These are phyloP conservation scores for Heterodera filipjevi DNA, from an alignment of 2,888 invertebrate species.

Conservation along the genomic window DNA sequence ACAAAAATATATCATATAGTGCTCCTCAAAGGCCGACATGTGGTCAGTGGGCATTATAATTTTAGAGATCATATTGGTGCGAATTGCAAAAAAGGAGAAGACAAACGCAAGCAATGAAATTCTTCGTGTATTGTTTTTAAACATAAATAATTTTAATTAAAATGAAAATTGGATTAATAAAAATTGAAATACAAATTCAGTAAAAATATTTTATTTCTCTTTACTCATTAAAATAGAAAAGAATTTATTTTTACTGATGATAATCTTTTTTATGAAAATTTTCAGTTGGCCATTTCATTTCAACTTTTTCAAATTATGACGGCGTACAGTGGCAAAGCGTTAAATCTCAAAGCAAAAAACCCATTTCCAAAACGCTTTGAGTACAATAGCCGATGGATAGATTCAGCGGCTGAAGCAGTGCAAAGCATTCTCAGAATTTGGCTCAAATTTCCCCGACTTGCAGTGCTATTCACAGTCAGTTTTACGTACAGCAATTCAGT, in stretches of 20 bases:
- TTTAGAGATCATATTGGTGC: neutral
- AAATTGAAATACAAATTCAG: too few species aligned
- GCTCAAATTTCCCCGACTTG: neutral
- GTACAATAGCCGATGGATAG: neutral
- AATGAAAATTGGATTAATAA: neutral
- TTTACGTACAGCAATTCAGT: too few species aligned
- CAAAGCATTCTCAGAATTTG: neutral
- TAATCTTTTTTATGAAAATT: neutral
- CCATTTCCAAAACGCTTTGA: neutral
- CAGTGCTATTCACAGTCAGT: neutral
- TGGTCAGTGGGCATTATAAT: neutral
- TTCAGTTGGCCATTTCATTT: neutral
- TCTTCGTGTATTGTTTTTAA: neutral
- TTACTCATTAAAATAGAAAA: too few species aligned
- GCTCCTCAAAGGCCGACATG: neutral
- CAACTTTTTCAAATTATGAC: neutral
- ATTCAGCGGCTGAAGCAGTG: neutral
- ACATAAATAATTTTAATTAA: neutral
- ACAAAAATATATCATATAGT: neutral
- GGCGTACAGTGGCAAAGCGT: neutral
- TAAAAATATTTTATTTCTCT: too few species aligned
- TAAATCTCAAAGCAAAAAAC: neutral
- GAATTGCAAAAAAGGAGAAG: neutral
- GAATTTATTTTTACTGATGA: neutral
- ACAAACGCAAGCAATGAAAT: neutral